These are phyloP conservation scores for Amazona vittata DNA, from an alignment of 2,113 vertebrate species.

Conservation along the genomic window DNA sequence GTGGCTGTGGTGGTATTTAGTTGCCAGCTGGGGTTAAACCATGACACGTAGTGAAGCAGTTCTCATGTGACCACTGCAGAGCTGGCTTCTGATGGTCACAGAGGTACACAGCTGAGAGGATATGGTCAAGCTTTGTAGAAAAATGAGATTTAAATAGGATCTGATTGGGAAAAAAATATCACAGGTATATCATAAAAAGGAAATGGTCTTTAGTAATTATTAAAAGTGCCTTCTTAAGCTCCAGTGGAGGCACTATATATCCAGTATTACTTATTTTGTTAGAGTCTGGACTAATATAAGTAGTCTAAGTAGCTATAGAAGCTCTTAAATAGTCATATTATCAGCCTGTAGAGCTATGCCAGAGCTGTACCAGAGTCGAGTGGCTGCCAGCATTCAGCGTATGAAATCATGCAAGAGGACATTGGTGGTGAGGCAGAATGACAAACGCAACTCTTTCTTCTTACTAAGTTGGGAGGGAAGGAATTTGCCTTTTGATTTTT, in stretches of 20 bases:
- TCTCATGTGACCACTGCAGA: not conserved
- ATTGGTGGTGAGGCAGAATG: not conserved
- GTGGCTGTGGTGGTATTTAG: not conserved
- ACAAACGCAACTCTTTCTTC: not conserved
- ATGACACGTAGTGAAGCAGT: not conserved
- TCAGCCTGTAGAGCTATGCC: not conserved
- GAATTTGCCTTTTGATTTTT: not conserved
- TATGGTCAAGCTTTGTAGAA: not conserved
- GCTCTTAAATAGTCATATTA: not conserved
- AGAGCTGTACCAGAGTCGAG: not conserved
- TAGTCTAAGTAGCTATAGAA: not conserved
- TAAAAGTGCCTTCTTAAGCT: not conserved
- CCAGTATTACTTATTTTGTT: not conserved
- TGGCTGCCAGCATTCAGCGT: not conserved
- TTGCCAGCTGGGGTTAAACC: not conserved
- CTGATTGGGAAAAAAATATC: not conserved
- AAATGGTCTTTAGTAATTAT: not conserved
- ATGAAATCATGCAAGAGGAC: not conserved
- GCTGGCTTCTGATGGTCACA: not conserved
- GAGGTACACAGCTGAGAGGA: not conserved
- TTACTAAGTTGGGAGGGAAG: not conserved
- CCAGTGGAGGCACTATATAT: not conserved
- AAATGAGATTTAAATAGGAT: not conserved
- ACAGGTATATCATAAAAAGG: not conserved
- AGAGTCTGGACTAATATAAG: not conserved